These are phyloP conservation scores for Drosophila neotestacea DNA, from an alignment of 2,888 invertebrate genomes.

Conservation along the genomic window DNA sequence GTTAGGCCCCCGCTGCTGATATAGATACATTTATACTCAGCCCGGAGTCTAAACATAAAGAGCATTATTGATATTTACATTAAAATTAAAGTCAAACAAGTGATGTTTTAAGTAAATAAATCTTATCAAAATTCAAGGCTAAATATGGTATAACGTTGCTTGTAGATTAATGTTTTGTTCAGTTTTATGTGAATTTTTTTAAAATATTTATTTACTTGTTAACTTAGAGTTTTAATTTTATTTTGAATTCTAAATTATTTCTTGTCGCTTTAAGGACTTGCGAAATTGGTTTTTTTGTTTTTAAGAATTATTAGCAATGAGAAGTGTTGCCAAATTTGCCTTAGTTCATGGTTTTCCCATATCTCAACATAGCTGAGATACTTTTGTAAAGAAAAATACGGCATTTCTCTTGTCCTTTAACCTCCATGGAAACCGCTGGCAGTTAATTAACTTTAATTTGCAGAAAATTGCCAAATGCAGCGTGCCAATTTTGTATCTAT, in stretches of 20 bases:
- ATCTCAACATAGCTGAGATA: no score
- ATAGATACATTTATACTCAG: not conserved
- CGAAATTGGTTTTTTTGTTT: no score
- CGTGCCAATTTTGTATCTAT: conserved; percentile 41
- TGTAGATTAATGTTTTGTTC: no score
- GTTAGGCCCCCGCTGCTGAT: not conserved
- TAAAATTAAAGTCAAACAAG: not conserved
- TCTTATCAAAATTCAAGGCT: conserved; percentile 4
- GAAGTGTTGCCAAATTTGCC: not conserved
- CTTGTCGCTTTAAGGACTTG: no score
- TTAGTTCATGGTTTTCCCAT: not conserved
- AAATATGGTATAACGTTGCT: not conserved
- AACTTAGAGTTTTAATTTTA: not conserved
- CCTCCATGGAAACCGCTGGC: conserved; percentile 41
- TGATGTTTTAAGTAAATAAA: not conserved
- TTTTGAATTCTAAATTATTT: not conserved
- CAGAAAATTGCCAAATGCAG: conserved; percentile 47
- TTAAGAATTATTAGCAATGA: not conserved
- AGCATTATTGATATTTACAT: conserved; percentile 1
- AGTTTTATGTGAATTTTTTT: not conserved
- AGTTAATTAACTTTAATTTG: conserved; percentile 63
- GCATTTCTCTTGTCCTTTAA: conserved; percentile 6
- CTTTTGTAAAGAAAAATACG: not conserved
- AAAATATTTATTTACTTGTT: not conserved
- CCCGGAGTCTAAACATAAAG: not conserved